These are phyloP conservation scores for Holothuria leucospilota DNA, from an alignment of 53 echinoderm and acorn worm species.

Conservation along the genomic window DNA sequence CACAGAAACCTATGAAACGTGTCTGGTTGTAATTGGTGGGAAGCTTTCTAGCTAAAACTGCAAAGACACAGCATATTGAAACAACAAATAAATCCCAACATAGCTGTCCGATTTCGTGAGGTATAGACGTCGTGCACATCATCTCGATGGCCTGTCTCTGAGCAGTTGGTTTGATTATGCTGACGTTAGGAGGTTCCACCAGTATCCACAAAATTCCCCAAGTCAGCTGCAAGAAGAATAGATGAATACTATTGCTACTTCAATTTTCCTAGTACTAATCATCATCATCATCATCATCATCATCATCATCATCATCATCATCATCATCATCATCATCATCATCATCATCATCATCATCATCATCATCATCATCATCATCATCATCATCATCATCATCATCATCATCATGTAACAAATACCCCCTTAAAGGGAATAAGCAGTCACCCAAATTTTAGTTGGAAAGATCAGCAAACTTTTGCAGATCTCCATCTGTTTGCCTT, in stretches of 20 bases:
- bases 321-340: constrained; percentile 12
- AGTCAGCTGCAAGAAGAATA: constrained; percentile 21
- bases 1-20: constrained; percentile 81
- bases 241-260: too few species aligned
- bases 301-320: constrained; percentile 9
- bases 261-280: too few species aligned
- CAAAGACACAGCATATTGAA: constrained; percentile 63
- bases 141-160: background rate
- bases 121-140: background rate
- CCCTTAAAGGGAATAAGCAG: too few species aligned
- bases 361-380: constrained; percentile 12
- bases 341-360: constrained; percentile 9
- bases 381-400: constrained; percentile 12
- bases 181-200: constrained; percentile 24
- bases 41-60: constrained; percentile 72
- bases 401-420: background rate
- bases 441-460: too few species aligned
- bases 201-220: constrained; percentile 46
- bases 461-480: too few species aligned
- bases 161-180: background rate
- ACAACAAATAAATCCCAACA: constrained; percentile 70
- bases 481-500: too few species aligned
- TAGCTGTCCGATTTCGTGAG: constrained; percentile 62
- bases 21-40: constrained; percentile 74
- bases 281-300: constrained; percentile 40